Conservation (phyloP, 2,888 invertebrate genomes). For the Drosophila neutralis region DNA sequence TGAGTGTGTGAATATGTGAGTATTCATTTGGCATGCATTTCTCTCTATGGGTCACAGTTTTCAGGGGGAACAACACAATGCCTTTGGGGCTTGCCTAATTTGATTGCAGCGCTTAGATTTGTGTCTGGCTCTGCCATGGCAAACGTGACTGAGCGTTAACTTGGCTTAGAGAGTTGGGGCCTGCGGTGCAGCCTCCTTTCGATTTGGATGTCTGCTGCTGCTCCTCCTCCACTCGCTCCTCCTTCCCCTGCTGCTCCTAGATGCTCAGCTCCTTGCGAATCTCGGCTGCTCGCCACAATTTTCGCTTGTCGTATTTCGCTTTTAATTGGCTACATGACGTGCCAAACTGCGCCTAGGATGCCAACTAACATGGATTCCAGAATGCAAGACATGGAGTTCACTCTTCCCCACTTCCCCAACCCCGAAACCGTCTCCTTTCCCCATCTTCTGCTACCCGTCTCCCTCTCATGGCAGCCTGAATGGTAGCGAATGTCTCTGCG, state of each 20-base stretch:
- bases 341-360: constrained; percentile 70
- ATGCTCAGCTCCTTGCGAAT: constrained; percentile 24
- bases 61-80: constrained; percentile 20
- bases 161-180: constrained; percentile 38
- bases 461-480: not conserved
- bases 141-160: constrained; percentile 69
- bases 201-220: constrained; percentile 44
- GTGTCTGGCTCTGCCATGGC: constrained; percentile 51
- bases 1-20: constrained; percentile 1
- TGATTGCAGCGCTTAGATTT: constrained; percentile 76
- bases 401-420: not conserved
- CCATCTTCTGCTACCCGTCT: not conserved
- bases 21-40: constrained; percentile 17
- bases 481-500: constrained; percentile 40
- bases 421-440: not conserved
- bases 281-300: constrained; percentile 63
- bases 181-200: constrained; percentile 45
- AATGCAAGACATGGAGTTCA: constrained; percentile 54
- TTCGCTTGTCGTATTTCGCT: constrained; percentile 77
- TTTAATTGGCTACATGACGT: constrained; percentile 82
- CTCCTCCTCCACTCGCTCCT: constrained; percentile 1
- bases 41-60: constrained; percentile 47
- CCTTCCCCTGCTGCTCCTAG: not conserved
- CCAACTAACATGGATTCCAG: constrained; percentile 74
- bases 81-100: constrained; percentile 68